Evolutionary conservation across 2,888 invertebrate species (phyloP).

Genomic region (Operophtera brumata): DNA sequence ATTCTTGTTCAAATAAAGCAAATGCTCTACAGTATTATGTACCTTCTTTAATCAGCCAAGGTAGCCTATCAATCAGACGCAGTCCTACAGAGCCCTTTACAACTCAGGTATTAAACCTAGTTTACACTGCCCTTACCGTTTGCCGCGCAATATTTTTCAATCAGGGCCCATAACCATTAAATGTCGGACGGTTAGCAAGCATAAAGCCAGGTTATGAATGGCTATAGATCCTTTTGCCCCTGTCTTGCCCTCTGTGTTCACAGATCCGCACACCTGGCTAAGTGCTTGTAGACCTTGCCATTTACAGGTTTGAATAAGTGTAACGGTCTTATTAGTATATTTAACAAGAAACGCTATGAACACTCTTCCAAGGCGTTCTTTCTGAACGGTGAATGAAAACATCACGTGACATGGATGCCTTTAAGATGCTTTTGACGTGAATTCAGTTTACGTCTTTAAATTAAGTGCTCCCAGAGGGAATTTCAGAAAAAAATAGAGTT

Average conservation of each 20-base stretch:
- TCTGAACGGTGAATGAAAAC: neutral
- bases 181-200: conserved; percentile 40
- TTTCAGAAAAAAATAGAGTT: no score
- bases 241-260: conserved; percentile 16
- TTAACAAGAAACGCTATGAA: conserved; percentile 2
- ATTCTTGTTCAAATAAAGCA: no score
- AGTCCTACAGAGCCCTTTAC: no score
- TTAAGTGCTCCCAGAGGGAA: no score
- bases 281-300: conserved; percentile 10
- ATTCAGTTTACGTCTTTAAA: no score
- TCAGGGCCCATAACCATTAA: conserved; percentile 50
- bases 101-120: neutral
- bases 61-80: no score
- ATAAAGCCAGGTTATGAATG: conserved; percentile 44
- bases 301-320: conserved; percentile 6
- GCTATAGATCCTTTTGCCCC: conserved; percentile 13
- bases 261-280: conserved; percentile 27
- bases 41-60: no score
- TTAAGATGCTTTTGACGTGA: no score
- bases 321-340: no score
- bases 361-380: neutral
- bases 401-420: neutral
- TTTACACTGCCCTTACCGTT: conserved; percentile 18
- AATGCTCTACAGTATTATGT: no score
- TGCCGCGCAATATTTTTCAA: conserved; percentile 49